Conservation (phyloP, 1,140 invertebrate species). For the Proctacanthus coquilletti region DNA sequence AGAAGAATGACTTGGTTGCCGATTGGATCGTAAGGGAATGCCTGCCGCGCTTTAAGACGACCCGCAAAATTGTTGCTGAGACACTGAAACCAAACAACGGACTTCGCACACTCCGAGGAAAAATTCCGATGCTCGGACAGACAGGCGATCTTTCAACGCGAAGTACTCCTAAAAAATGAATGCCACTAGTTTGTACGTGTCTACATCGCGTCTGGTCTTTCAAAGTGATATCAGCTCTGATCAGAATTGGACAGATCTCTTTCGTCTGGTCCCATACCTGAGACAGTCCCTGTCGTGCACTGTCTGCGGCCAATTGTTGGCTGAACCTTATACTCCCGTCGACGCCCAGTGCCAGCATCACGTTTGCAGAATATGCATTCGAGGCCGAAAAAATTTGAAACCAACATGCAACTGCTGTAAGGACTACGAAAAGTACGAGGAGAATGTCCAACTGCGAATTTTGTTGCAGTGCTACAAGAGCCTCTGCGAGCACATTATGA, state of each 20-base stretch:
- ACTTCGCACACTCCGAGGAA: background rate
- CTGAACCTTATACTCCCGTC: conserved; percentile 65
- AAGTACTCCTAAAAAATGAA: conserved; percentile 54
- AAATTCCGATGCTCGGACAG: background rate
- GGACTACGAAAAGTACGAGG: conserved; percentile 59
- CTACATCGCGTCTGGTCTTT: conserved; percentile 63
- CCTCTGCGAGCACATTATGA: conserved; percentile 65
- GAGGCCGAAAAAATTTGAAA: conserved; percentile 68
- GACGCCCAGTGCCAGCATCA: conserved; percentile 75
- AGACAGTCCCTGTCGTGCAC: conserved; percentile 75
- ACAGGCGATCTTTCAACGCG: background rate
- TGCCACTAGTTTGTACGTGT: conserved; percentile 68
- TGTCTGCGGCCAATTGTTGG: conserved; percentile 69
- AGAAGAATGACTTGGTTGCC: too few relatives aligned
- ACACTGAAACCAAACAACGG: too few relatives aligned
- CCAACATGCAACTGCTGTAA: conserved; percentile 74
- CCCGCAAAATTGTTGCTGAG: too few relatives aligned
- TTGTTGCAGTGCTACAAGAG: conserved; percentile 78
- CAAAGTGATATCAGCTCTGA: conserved; percentile 40
- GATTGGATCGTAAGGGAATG: too few relatives aligned
- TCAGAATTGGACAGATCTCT: conserved; percentile 63
- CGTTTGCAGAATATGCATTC: conserved; percentile 66
- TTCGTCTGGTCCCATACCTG: conserved; percentile 65
- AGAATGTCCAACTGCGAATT: conserved; percentile 66
- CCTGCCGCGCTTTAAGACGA: too few relatives aligned